A percentile compares a stretch with the other conserved stretches of the same genome.
Evolutionary conservation across 2,888 invertebrate genomes (phyloP).

Genomic region (Drosophila meridiana): DNA sequence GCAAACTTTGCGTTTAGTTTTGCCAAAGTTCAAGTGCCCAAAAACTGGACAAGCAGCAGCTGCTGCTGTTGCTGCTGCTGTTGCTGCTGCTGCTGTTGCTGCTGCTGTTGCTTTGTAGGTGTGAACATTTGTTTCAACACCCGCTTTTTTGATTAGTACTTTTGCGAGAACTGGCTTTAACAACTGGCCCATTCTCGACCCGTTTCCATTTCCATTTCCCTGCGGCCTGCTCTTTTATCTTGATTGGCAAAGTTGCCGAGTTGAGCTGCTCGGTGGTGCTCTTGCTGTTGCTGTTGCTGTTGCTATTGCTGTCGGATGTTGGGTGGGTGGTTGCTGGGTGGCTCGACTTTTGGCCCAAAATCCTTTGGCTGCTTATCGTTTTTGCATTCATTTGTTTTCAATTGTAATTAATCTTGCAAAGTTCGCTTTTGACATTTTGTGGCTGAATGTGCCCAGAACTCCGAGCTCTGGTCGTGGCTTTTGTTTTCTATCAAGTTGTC

Average conservation of each 20-base stretch:
- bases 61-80: constrained; percentile 34
- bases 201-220: constrained; percentile 32
- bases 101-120: constrained; percentile 58
- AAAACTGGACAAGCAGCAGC: constrained; percentile 55
- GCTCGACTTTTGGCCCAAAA: constrained; percentile 44
- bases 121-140: constrained; percentile 77
- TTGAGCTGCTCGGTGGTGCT: constrained; percentile 27
- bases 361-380: constrained; percentile 82
- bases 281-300: background rate
- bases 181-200: constrained; percentile 15
- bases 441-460: constrained; percentile 52
- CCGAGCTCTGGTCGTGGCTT: constrained; percentile 25
- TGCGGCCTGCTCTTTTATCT: constrained; percentile 64
- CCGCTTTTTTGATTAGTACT: constrained; percentile 55
- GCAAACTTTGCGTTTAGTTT: constrained; percentile 65
- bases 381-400: constrained; percentile 82
- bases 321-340: constrained; percentile 1
- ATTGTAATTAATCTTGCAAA: constrained; percentile 82
- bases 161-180: constrained; percentile 1
- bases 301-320: background rate
- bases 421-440: constrained; percentile 78
- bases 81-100: constrained; percentile 28
- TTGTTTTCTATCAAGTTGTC: constrained; percentile 57
- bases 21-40: constrained; percentile 58
- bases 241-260: constrained; percentile 76